Percentiles rank a stretch among this genome's conserved stretches.
phyloP scores from a whole-genome alignment of 2,888 invertebrate genomes.

The Ophion ventricosus region DNA sequence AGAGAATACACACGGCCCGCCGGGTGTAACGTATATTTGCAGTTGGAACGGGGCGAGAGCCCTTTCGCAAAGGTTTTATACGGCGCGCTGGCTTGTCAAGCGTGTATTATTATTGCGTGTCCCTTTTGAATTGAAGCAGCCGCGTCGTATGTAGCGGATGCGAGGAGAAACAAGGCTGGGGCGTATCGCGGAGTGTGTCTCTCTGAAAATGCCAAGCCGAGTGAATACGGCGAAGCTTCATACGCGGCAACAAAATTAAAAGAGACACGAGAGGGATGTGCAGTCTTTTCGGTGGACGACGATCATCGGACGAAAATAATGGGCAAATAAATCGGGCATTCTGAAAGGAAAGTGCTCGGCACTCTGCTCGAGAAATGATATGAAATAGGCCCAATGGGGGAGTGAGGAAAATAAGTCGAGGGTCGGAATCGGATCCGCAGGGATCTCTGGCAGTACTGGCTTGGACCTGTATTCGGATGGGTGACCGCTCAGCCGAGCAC shows the following conservation, averaged over 20 bases:
- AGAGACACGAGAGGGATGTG: background rate
- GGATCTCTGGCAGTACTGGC: background rate
- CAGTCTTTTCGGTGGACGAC: conserved; percentile 4
- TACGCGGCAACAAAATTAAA: conserved; percentile 27
- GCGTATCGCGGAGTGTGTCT: conserved; percentile 12
- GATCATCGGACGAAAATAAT: conserved; percentile 20
- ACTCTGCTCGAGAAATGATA: background rate
- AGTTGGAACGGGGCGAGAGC: conserved; percentile 43
- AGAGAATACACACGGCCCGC: conserved; percentile 26
- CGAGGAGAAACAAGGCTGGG: conserved; percentile 10
- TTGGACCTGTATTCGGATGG: too few relatives aligned
- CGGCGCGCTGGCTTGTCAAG: conserved; percentile 34
- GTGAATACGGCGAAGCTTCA: conserved; percentile 31
- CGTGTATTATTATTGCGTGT: conserved; percentile 64
- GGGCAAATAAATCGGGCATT: conserved; percentile 7
- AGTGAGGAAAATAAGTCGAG: background rate
- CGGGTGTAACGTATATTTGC: conserved; percentile 43
- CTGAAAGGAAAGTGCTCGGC: conserved; percentile 1
- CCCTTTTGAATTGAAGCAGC: conserved; percentile 63
- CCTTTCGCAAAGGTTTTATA: conserved; percentile 53
- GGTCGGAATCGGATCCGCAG: background rate
- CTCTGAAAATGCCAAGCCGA: conserved; percentile 13
- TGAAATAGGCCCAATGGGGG: background rate
- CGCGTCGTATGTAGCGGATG: conserved; percentile 56
- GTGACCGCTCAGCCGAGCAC: too few relatives aligned